These are phyloP conservation scores for Panthera tigris DNA, from an alignment of 2,113 vertebrate genomes.

Conservation along the genomic window DNA sequence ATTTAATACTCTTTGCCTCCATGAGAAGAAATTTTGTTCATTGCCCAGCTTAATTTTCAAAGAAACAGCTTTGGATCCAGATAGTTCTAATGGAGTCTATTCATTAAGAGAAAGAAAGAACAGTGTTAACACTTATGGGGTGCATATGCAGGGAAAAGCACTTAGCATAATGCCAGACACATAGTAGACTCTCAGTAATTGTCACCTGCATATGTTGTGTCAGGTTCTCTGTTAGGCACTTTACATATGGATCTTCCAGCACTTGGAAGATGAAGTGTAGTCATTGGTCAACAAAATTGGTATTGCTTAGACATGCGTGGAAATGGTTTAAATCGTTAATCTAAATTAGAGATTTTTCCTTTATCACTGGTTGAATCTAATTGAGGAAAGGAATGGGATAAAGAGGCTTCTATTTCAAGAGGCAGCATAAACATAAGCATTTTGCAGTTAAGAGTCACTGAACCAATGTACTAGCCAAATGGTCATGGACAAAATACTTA, in stretches of 20 bases:
- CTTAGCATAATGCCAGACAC: conserved; percentile 5
- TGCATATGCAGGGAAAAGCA: not conserved
- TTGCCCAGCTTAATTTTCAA: conserved; percentile 37
- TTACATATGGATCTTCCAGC: not conserved
- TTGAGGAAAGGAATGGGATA: not conserved
- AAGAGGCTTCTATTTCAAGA: conserved; percentile 14
- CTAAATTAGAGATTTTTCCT: not conserved
- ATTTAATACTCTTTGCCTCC: not conserved
- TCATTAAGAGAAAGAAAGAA: not conserved
- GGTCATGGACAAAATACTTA: not conserved
- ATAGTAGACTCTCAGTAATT: not conserved
- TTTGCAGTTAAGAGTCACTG: not conserved
- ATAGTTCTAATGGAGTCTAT: not conserved
- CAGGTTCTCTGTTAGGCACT: conserved; percentile 17
- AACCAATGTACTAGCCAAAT: not conserved
- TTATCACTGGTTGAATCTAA: not conserved
- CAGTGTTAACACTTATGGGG: not conserved
- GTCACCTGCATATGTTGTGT: not conserved
- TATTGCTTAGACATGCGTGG: not conserved
- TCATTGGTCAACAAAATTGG: not conserved
- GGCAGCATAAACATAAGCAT: not conserved
- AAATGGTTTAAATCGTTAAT: not conserved
- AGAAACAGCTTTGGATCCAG: conserved; percentile 7
- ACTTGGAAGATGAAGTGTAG: not conserved
- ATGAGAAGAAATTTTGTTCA: not conserved